Percentiles rank a stretch among this genome's conserved stretches.
Conservation (phyloP, 2,113 vertebrate species). For the Opisthocomus hoazin region DNA sequence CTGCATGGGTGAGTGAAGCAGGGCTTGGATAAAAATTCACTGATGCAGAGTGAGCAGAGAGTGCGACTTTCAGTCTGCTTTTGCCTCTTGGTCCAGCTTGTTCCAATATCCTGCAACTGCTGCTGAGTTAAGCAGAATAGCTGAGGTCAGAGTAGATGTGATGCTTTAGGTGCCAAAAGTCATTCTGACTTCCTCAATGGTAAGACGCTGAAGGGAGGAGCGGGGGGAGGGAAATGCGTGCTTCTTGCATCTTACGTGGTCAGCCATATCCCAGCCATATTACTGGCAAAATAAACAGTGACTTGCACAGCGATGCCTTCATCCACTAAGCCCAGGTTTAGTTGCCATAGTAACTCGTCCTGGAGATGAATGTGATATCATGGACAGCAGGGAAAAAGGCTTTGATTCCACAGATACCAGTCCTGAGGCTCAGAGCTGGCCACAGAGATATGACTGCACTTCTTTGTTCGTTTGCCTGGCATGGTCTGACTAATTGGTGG, state of each 20-base stretch:
- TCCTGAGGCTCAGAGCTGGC: background rate
- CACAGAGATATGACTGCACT: background rate
- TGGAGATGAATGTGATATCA: constrained; percentile 38
- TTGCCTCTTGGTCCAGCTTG: background rate
- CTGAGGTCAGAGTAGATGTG: background rate
- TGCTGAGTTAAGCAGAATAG: background rate
- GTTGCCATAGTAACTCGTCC: constrained; percentile 51
- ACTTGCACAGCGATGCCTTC: constrained; percentile 22
- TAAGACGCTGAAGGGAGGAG: background rate
- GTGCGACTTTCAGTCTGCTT: background rate
- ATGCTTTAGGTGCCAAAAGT: background rate
- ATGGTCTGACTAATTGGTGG: background rate
- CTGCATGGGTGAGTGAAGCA: background rate
- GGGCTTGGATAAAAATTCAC: background rate
- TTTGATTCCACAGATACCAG: constrained; percentile 17
- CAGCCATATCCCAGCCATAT: background rate
- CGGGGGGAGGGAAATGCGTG: background rate
- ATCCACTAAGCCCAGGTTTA: constrained; percentile 42
- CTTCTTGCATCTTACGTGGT: background rate
- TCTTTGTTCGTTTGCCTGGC: constrained; percentile 5
- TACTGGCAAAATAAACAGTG: constrained; percentile 9
- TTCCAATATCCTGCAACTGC: background rate
- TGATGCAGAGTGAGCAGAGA: background rate
- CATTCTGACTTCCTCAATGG: background rate
- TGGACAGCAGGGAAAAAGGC: constrained; percentile 26